These are phyloP conservation scores for Phodopus roborovskii DNA, from an alignment of 2,113 vertebrate species.

Conservation along the genomic window DNA sequence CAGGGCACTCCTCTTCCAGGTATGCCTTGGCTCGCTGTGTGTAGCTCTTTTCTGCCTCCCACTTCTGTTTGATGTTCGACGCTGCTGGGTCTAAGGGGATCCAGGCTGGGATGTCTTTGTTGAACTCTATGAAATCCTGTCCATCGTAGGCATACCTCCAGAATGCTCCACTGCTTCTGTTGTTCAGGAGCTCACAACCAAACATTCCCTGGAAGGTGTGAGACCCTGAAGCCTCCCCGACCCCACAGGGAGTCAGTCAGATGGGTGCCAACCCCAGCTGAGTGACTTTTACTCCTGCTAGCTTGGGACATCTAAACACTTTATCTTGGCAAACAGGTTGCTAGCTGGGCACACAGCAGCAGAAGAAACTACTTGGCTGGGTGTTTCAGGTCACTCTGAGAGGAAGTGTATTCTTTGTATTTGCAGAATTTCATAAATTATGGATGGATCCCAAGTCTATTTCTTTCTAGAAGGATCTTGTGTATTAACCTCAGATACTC, in stretches of 20 bases:
- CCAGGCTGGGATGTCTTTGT: slow-evolving; percentile 71
- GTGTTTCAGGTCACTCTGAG: background rate
- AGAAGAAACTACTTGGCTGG: background rate
- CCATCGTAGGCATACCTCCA: slow-evolving; percentile 58
- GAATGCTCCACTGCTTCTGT: background rate
- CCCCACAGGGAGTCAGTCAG: background rate
- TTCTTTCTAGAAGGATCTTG: background rate
- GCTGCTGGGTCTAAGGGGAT: slow-evolving; percentile 57
- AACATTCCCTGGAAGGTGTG: slow-evolving; percentile 64
- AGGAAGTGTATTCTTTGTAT: background rate
- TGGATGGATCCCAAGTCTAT: background rate
- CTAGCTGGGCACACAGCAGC: background rate
- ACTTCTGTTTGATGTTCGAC: slow-evolving; percentile 45
- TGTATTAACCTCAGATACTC: background rate
- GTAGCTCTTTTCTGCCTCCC: slow-evolving; percentile 59
- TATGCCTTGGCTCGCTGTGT: slow-evolving; percentile 37
- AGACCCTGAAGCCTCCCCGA: slow-evolving; percentile 26
- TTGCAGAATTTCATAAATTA: background rate
- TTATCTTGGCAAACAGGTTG: background rate
- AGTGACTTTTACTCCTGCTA: background rate
- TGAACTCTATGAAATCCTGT: slow-evolving; percentile 63
- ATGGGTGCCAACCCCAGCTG: background rate
- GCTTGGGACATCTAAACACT: background rate
- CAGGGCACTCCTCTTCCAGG: slow-evolving; percentile 68
- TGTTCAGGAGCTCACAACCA: slow-evolving; percentile 29